These are phyloP conservation scores for Trochalopteron elliotii DNA, from an alignment of 2,113 vertebrate genomes.

Conservation along the genomic window DNA sequence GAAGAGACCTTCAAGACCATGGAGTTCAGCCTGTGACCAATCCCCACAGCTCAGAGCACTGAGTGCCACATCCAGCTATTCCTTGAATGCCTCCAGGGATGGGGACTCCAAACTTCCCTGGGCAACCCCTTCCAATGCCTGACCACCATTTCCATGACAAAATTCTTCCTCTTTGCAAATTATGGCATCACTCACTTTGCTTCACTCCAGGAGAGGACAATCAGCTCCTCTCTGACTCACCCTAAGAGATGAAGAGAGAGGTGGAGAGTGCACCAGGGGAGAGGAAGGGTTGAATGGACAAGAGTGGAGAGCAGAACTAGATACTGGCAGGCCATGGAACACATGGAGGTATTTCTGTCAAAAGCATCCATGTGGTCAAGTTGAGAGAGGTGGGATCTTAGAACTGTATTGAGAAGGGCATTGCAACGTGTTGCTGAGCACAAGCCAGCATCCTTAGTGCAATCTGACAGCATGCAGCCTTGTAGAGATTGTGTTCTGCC, in stretches of 20 bases:
- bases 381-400: neutral
- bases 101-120: neutral
- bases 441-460: neutral
- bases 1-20: neutral
- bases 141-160: fast-evolving
- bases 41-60: neutral
- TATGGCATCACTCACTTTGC: fast-evolving
- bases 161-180: neutral
- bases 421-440: fast-evolving
- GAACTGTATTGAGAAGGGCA: fast-evolving
- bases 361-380: neutral
- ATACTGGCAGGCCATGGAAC: fast-evolving
- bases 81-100: neutral
- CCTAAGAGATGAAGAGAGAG: neutral
- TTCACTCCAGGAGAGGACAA: neutral
- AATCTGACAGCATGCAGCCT: neutral
- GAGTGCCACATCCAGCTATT: neutral
- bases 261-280: fast-evolving
- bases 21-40: neutral
- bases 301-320: neutral
- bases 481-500: neutral
- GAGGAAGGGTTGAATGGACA: neutral
- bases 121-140: neutral
- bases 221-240: neutral
- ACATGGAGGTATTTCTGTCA: neutral